phyloP scores from a whole-genome alignment of 2,888 invertebrate genomes.

The Hymenopus coronatus region DNA sequence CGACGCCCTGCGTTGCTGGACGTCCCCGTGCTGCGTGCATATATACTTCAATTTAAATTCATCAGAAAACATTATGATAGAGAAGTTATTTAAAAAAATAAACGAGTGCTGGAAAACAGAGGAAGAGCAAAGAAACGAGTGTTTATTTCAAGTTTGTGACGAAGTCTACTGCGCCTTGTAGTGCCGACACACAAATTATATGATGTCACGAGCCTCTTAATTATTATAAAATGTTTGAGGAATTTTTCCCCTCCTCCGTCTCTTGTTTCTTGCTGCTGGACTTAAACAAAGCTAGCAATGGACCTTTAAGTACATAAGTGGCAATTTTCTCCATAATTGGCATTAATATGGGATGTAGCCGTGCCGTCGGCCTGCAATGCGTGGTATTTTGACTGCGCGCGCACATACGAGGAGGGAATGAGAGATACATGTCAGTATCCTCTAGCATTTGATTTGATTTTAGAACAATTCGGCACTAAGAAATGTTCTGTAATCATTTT shows the following conservation, averaged over 20 bases:
- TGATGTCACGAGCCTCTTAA: constrained; percentile 3
- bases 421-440: not conserved
- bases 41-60: not conserved
- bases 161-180: not conserved
- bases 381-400: constrained; percentile 22
- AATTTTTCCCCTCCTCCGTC: not conserved
- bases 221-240: not conserved
- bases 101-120: not conserved
- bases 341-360: constrained; percentile 15
- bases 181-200: not conserved
- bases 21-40: not conserved
- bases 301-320: constrained; percentile 15
- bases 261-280: not conserved
- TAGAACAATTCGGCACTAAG: too few relatives aligned
- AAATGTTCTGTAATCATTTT: too few relatives aligned
- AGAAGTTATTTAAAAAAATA: not conserved
- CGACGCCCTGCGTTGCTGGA: not conserved
- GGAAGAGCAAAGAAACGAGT: not conserved
- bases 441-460: too few relatives aligned
- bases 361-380: not conserved
- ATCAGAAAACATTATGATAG: not conserved
- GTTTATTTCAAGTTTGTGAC: not conserved
- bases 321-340: constrained; percentile 18
- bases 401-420: not conserved
- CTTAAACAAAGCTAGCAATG: not conserved